These are phyloP conservation scores for Agonopterix alstromeriana DNA, from an alignment of 2,888 invertebrate genomes.

Conservation along the genomic window DNA sequence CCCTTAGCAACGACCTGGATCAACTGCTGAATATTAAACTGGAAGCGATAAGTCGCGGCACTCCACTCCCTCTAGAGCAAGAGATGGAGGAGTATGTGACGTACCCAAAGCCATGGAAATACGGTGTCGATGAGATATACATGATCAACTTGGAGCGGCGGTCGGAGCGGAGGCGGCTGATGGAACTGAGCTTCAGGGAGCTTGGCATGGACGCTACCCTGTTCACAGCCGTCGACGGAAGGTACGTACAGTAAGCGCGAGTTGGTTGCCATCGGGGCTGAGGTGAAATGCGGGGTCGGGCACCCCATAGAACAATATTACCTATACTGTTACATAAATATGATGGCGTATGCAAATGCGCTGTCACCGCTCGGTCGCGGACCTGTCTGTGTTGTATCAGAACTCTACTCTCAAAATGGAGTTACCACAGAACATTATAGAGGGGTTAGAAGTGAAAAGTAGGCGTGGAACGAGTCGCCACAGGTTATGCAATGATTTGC, in stretches of 20 bases:
- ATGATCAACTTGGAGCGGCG: conserved; percentile 95
- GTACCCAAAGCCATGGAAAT: conserved; percentile 73
- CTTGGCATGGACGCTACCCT: conserved; percentile 86
- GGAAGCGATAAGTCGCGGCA: conserved; percentile 81
- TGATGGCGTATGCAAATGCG: too few species aligned
- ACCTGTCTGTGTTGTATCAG: too few species aligned
- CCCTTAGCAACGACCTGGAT: conserved; percentile 79
- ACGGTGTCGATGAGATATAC: conserved; percentile 88
- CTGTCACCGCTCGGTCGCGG: too few species aligned
- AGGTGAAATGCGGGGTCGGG: too few species aligned
- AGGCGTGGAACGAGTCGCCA: too few species aligned
- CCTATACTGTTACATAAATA: too few species aligned
- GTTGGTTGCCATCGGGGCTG: too few species aligned
- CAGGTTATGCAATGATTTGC: too few species aligned
- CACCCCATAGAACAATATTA: too few species aligned
- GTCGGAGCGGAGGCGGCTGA: conserved; percentile 85
- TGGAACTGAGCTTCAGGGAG: conserved; percentile 87
- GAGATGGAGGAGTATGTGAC: conserved; percentile 43
- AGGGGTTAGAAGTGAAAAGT: too few species aligned
- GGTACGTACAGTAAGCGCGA: conserved; percentile 55
- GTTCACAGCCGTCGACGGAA: conserved; percentile 93
- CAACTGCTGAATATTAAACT: conserved; percentile 86
- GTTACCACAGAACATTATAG: too few species aligned
- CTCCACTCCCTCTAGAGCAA: conserved; percentile 54
- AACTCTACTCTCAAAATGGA: too few species aligned